Evolutionary conservation across 2,113 vertebrate species (phyloP).

Genomic region (Crotalus tigris): DNA sequence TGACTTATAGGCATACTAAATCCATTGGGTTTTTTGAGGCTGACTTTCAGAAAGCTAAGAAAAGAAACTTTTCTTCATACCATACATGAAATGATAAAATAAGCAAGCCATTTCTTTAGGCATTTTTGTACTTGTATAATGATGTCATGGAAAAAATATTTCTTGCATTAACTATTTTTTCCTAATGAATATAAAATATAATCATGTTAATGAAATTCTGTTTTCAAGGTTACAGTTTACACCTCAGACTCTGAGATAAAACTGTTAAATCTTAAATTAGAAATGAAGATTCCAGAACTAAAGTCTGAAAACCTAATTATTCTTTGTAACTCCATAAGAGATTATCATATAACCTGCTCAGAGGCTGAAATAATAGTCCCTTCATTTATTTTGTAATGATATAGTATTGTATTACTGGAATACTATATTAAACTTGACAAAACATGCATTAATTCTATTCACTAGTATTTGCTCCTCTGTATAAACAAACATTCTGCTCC

Average conservation of each 20-base stretch:
- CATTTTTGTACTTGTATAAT: constrained; percentile 49
- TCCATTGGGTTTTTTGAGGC: constrained; percentile 47
- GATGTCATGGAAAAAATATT: constrained; percentile 60
- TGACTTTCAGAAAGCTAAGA: constrained; percentile 47
- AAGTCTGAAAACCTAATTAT: constrained; percentile 47
- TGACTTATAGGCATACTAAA: constrained; percentile 49
- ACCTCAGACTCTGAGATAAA: constrained; percentile 48
- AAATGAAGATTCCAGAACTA: constrained; percentile 48
- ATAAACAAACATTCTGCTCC: constrained; percentile 12
- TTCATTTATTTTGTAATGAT: constrained; percentile 45
- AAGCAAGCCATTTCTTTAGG: constrained; percentile 49
- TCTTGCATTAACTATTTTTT: constrained; percentile 41
- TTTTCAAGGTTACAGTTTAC: constrained; percentile 20
- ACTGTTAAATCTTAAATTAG: constrained; percentile 41
- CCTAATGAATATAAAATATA: constrained; percentile 44
- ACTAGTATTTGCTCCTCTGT: constrained; percentile 39
- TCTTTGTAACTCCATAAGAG: constrained; percentile 42
- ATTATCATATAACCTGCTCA: constrained; percentile 46
- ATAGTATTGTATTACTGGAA: constrained; percentile 19
- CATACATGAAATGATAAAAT: constrained; percentile 39
- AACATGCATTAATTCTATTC: constrained; percentile 32
- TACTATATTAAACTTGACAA: constrained; percentile 39
- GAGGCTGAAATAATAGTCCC: constrained; percentile 51
- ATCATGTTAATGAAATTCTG: constrained; percentile 57
- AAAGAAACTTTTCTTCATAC: constrained; percentile 49